Evolutionary conservation across 2,888 invertebrate species (phyloP).

Genomic region (Dorcus parallelipipedus): DNA sequence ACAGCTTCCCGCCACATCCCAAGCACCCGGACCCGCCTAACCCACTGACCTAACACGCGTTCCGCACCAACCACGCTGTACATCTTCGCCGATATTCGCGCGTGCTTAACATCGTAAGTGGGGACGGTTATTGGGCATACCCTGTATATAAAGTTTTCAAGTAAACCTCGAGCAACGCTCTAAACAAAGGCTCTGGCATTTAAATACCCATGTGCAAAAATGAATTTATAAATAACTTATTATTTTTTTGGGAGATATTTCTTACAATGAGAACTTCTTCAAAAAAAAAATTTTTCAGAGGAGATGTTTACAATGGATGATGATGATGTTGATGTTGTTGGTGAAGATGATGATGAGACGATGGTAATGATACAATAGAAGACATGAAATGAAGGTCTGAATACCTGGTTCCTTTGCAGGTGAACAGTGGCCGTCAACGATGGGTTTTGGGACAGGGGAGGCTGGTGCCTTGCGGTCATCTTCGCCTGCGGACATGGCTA

Average conservation of each 20-base stretch:
- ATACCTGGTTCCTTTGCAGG: slow-evolving; percentile 46
- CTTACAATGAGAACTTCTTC: no score
- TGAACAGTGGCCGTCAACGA: slow-evolving; percentile 48
- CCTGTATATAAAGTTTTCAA: no score
- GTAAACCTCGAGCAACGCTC: no score
- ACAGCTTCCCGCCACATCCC: slow-evolving; percentile 32
- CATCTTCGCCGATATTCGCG: not conserved
- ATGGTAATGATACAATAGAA: no score
- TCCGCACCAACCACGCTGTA: slow-evolving; percentile 23
- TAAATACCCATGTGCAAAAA: no score
- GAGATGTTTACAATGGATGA: no score
- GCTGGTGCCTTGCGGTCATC: slow-evolving; percentile 42
- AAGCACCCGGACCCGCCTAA: slow-evolving; percentile 29
- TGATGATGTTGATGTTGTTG: not conserved
- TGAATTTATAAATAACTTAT: no score
- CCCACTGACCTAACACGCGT: slow-evolving; percentile 33
- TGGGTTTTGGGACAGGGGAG: slow-evolving; percentile 39
- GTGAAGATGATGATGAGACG: no score
- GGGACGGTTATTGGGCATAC: not conserved
- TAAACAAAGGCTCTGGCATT: no score
- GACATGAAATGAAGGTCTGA: slow-evolving; percentile 5
- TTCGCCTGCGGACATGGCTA: slow-evolving; percentile 44
- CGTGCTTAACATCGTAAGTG: not conserved
- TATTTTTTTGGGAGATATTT: no score
- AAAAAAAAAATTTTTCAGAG: no score